Base-by-base conservation (phyloP, 2,888 invertebrate genomes). In the Neocrepidodera transversa region DNA sequence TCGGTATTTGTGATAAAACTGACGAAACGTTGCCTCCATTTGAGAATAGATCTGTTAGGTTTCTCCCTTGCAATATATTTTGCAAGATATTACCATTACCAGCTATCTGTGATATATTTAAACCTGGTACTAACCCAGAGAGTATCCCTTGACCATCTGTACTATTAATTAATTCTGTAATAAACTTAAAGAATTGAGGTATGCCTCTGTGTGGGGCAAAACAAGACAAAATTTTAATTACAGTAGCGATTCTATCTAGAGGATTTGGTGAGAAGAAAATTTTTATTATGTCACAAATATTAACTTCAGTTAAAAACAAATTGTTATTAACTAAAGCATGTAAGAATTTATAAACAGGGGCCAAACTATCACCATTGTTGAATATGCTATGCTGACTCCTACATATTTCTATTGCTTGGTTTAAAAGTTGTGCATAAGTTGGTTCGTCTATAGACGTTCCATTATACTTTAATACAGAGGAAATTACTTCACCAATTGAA, bases 261-360 rank as follows among this genome's bases (percentile, higher is more conserved):
- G 60, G 52, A 45, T 43, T 64, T 7, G 38, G 43, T 10, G 57
- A 36, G 2, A 35, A 32, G 7, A 64, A 30, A n/a, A 58, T 2
- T 13, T 48, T 45, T 10, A 58, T 36, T 10, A 62, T 26, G 17
- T 64, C 60, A 4, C 45, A 45, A 2, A 64, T 42, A 26, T 54
- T 60, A 8, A 64, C 35, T 4, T 48, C 42, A 17, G 48, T 55
- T 8, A 52, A 50, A 1, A 51, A 18, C 16, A 53, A 36, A 13
- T 57, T 61, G 23, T 55, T 42, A 6, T 57, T 26, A 11, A 36
- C 50, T 8, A 56, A 26, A 8, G 35, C 57, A 14, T 30, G 11
- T 8, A 63, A 42, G 17, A 52, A 20, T 11, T 11, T 42, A 1
- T 40, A 10, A 8, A 48, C 28, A 8, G 7, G 7, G 1, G 38